phyloP scores from a whole-genome alignment of 2,888 invertebrate genomes.

The Athalia cordata region DNA sequence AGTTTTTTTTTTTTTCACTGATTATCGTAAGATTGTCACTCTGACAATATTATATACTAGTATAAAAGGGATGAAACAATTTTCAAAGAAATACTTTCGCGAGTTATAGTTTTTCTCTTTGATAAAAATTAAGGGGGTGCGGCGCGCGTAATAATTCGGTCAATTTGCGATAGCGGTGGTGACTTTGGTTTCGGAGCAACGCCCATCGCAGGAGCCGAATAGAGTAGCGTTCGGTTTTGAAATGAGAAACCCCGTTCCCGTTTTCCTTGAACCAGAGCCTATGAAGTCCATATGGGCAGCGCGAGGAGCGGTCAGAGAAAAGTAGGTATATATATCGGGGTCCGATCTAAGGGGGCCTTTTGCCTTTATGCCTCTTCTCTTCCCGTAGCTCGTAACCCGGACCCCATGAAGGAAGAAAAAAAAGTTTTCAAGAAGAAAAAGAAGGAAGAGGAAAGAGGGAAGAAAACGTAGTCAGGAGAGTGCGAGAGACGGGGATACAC shows the following conservation, averaged over 20 bases:
- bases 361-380: neutral
- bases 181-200: slow-evolving; percentile 13
- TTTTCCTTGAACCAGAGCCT: slow-evolving; percentile 43
- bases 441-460: slow-evolving; percentile 37
- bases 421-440: neutral
- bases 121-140: too few relatives aligned
- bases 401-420: slow-evolving; percentile 32
- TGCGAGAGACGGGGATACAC: slow-evolving; percentile 38
- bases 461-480: slow-evolving; percentile 45
- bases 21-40: too few relatives aligned
- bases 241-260: slow-evolving; percentile 43
- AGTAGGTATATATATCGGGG: slow-evolving; percentile 37
- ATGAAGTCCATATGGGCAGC: slow-evolving; percentile 43
- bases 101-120: too few relatives aligned
- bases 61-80: too few relatives aligned
- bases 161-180: neutral
- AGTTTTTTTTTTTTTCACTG: too few relatives aligned
- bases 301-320: slow-evolving; percentile 29
- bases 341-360: slow-evolving; percentile 32
- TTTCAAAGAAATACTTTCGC: too few relatives aligned
- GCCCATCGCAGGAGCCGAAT: slow-evolving; percentile 19
- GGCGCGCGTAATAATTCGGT: neutral
- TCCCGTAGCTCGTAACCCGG: slow-evolving; percentile 21
- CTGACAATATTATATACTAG: too few relatives aligned
- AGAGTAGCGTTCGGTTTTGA: slow-evolving; percentile 29